These are phyloP conservation scores for Elanoides forficatus DNA, from an alignment of 2,113 vertebrate genomes.

Conservation along the genomic window DNA sequence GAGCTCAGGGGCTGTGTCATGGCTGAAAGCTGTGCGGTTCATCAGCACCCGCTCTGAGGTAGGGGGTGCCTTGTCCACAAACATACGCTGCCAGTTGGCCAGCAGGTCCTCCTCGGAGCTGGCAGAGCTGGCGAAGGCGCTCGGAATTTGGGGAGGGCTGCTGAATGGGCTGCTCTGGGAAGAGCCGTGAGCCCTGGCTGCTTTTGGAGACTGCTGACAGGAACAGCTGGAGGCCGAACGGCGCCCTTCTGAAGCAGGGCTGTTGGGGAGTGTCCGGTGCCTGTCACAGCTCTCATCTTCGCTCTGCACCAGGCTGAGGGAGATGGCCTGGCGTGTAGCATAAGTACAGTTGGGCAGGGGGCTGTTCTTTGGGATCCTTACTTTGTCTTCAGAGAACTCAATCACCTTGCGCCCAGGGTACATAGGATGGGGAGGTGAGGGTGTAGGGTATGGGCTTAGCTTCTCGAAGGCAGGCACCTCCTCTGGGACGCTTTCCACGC, in stretches of 20 bases:
- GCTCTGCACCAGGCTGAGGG: slow-evolving; percentile 88
- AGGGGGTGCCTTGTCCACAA: slow-evolving; percentile 89
- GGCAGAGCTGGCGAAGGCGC: slow-evolving; percentile 83
- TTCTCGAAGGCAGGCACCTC: slow-evolving; percentile 86
- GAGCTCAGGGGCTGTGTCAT: slow-evolving; percentile 80
- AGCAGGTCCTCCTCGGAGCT: slow-evolving; percentile 94
- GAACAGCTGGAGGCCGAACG: slow-evolving; percentile 73
- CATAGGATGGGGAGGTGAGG: slow-evolving; percentile 81
- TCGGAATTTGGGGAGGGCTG: slow-evolving; percentile 78
- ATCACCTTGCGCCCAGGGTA: slow-evolving; percentile 94
- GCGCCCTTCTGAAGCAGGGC: slow-evolving; percentile 76
- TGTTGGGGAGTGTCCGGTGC: slow-evolving; percentile 71
- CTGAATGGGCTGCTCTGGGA: slow-evolving; percentile 83
- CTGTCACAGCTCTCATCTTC: slow-evolving; percentile 74
- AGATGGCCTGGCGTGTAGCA: slow-evolving; percentile 95
- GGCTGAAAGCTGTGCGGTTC: slow-evolving; percentile 86
- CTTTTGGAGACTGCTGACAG: slow-evolving; percentile 71
- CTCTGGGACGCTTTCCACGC: slow-evolving; percentile 70
- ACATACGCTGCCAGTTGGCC: slow-evolving; percentile 93
- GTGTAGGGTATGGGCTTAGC: slow-evolving; percentile 88
- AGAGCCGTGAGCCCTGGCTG: slow-evolving; percentile 64
- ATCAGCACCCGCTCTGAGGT: slow-evolving; percentile 69
- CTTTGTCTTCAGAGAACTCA: slow-evolving; percentile 96
- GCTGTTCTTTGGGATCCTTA: slow-evolving; percentile 94
- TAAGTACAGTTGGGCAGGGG: slow-evolving; percentile 97